Evolutionary conservation across 2,797 vertebrate genomes (phyloP), one percentile per base, ranked within the genome.

Genomic region (Oreortyx pictus): DNA sequence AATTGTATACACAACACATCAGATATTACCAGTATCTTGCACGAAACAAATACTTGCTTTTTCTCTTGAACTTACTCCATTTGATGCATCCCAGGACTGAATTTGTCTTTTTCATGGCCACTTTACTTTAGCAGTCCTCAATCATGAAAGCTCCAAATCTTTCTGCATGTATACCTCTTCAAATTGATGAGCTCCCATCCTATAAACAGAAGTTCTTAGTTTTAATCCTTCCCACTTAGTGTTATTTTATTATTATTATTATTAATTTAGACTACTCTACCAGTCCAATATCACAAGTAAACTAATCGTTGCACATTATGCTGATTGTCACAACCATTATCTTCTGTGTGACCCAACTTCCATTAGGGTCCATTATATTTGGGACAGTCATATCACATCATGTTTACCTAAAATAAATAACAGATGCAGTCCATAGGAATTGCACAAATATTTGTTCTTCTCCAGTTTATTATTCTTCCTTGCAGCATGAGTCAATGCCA

Each of bases 21-120:
- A 33, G 24, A 66, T 18, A 9, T 7, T 65, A 13, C 25, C 18
- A 1, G 6, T 33, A 35, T 20, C 44, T 56, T 2, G 0, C 31
- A 74, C 7, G 23, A 78, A 78, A 50, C 39, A 49, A 76, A 41
- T 27, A 62, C 8, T 85, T 70, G 11, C 15, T 61, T 65, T 92
- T 70, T 14, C 64, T 16, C 66, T 67, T 41, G 33, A 39, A 77
- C 11, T 17, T 43, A 33, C 43, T 82, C n/a, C 24, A 9, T 76
- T 13, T 19, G 39, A 57, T 54, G 35, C 1, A 41, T 41, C 37
- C 60, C 44, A 80, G 14, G 56, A 61, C 12, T 61, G 12, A 22
- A 82, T 76, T 66, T 83, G 47, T 46, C 43, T 88, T 39, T 66
- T 59, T 46, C 35, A 49, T 33, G 39, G 11, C 5, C 7, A 1